Conservation (phyloP, 2,888 invertebrate genomes). For the Megamerina dolium region DNA sequence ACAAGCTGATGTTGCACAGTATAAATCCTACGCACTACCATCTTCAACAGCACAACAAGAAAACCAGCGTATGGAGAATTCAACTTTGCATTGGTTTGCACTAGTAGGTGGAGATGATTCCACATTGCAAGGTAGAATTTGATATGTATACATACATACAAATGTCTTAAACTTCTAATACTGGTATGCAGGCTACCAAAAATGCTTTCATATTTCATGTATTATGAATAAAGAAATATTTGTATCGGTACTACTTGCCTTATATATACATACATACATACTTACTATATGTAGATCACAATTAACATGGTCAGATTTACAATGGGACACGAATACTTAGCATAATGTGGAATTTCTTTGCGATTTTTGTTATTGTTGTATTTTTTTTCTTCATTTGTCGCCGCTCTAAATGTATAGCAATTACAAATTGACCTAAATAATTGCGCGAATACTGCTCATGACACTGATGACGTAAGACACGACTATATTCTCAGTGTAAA, state of each 20-base stretch:
- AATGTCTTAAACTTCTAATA: no score
- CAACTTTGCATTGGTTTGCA: slow-evolving; percentile 48
- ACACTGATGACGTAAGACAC: slow-evolving; percentile 31
- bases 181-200: no score
- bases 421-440: slow-evolving; percentile 37
- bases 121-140: slow-evolving; percentile 34
- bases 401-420: no score
- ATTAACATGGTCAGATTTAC: not conserved
- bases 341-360: no score
- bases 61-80: slow-evolving; percentile 21
- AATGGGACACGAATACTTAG: no score
- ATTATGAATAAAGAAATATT: not conserved
- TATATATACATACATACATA: not conserved
- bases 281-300: not conserved
- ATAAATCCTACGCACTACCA: slow-evolving; percentile 16
- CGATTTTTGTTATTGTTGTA: no score
- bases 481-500: no score
- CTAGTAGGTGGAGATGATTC: slow-evolving; percentile 44
- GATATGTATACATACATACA: slow-evolving; percentile 1
- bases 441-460: slow-evolving; percentile 17
- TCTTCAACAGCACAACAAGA: slow-evolving; percentile 5
- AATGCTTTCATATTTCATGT: no score
- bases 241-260: not conserved
- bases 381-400: no score
- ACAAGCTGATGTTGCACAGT: slow-evolving; percentile 8